A percentile compares a stretch with the other conserved stretches of the same genome.
These are phyloP conservation scores for Alouatta palliata DNA, from an alignment of 2,113 vertebrate genomes.

Conservation along the genomic window DNA sequence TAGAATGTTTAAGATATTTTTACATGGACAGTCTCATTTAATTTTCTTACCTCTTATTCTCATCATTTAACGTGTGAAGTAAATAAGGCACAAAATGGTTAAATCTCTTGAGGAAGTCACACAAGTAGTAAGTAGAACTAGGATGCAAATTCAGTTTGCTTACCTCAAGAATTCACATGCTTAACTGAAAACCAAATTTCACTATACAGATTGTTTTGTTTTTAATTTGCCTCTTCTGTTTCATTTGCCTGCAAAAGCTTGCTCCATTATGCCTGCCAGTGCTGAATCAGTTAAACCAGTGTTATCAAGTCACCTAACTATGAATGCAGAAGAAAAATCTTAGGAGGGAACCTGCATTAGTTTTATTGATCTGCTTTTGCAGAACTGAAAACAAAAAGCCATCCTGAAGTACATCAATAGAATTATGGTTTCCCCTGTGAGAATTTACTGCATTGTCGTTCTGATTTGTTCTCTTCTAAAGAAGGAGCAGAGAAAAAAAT, in stretches of 20 bases:
- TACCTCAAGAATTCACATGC: neutral
- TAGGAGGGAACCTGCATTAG: constrained; percentile 73
- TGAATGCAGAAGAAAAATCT: constrained; percentile 73
- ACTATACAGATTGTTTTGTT: too few species aligned
- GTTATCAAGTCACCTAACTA: constrained; percentile 65
- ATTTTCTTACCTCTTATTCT: neutral
- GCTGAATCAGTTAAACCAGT: constrained; percentile 73
- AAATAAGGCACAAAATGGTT: neutral
- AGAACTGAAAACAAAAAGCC: constrained; percentile 82
- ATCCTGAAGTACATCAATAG: constrained; percentile 80
- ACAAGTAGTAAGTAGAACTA: neutral
- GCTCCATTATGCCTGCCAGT: constrained; percentile 21
- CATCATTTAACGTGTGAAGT: constrained; percentile 9
- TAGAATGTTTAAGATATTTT: constrained; percentile 25
- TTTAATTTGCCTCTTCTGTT: neutral
- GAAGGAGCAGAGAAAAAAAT: constrained; percentile 71
- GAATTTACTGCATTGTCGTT: constrained; percentile 74
- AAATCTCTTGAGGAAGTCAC: neutral
- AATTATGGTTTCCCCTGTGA: constrained; percentile 79
- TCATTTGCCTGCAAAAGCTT: neutral
- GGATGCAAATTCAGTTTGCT: neutral
- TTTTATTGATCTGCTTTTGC: constrained; percentile 78
- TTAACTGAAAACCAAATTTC: neutral
- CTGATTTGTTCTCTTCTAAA: constrained; percentile 78
- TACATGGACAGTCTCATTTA: neutral